These are phyloP conservation scores for Lasioglossum villosulum DNA, from an alignment of 2,888 invertebrate species.

Conservation along the genomic window DNA sequence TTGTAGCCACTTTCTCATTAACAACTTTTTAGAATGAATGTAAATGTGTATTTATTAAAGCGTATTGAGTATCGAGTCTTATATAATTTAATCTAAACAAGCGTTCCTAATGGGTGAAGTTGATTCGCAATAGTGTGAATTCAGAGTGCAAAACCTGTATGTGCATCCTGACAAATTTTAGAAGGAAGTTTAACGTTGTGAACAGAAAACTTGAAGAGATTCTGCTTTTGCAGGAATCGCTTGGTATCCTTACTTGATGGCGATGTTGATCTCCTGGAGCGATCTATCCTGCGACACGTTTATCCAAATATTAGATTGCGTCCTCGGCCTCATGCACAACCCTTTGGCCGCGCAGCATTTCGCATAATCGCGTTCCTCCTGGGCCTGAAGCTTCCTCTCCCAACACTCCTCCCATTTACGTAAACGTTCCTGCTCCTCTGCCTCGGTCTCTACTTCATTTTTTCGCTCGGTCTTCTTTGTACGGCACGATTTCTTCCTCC, in stretches of 20 bases:
- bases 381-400: constrained; percentile 57
- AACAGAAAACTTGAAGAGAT: background rate
- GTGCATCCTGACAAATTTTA: too few species aligned
- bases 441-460: background rate
- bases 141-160: too few species aligned
- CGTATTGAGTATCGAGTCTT: too few species aligned
- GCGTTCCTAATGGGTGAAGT: too few species aligned
- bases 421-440: constrained; percentile 57
- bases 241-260: constrained; percentile 66
- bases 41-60: too few species aligned
- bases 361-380: constrained; percentile 63
- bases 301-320: constrained; percentile 73
- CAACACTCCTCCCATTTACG: constrained; percentile 68
- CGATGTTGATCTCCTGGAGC: constrained; percentile 66
- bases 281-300: constrained; percentile 66
- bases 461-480: background rate
- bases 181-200: too few species aligned
- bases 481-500: constrained; percentile 26
- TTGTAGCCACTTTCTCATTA: too few species aligned
- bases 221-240: background rate
- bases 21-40: too few species aligned
- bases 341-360: constrained; percentile 61
- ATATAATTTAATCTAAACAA: too few species aligned
- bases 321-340: constrained; percentile 62
- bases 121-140: too few species aligned